These are phyloP conservation scores for Lasioglossum baleicum DNA, from an alignment of 1,140 invertebrate species.

Conservation along the genomic window DNA sequence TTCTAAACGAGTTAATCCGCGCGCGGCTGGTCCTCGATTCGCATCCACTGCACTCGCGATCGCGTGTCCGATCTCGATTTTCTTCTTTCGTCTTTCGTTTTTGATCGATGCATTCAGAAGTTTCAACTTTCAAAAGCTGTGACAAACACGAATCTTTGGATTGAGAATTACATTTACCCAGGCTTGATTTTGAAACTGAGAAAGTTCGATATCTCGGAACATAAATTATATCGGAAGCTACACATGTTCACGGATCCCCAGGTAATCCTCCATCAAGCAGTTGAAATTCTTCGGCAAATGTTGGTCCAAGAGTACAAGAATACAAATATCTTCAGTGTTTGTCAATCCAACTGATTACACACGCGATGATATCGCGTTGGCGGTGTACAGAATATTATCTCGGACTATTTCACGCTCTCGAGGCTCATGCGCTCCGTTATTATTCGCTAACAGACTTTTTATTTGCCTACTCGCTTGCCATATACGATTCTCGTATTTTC, in stretches of 20 bases:
- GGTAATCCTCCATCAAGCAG: not conserved
- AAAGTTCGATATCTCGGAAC: too few relatives aligned
- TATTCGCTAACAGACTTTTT: slow-evolving; percentile 8
- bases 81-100: too few relatives aligned
- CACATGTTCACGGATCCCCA: too few relatives aligned
- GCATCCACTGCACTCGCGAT: too few relatives aligned
- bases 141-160: too few relatives aligned
- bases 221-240: too few relatives aligned
- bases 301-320: not conserved
- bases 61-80: too few relatives aligned
- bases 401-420: slow-evolving; percentile 1
- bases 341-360: not conserved
- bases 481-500: not conserved
- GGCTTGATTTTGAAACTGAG: too few relatives aligned
- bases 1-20: slow-evolving; percentile 71
- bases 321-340: not conserved
- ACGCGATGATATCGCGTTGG: not conserved
- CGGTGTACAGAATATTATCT: not conserved
- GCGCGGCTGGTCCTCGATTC: slow-evolving; percentile 29
- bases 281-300: not conserved
- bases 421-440: slow-evolving; percentile 21
- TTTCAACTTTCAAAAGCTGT: too few relatives aligned
- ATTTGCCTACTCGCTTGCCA: not conserved
- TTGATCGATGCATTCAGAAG: too few relatives aligned
- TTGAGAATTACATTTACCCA: too few relatives aligned